Evolutionary conservation across 35 echinoderm and acorn worm species (phyloP).

Genomic region (Ophiothrix spiculata): DNA sequence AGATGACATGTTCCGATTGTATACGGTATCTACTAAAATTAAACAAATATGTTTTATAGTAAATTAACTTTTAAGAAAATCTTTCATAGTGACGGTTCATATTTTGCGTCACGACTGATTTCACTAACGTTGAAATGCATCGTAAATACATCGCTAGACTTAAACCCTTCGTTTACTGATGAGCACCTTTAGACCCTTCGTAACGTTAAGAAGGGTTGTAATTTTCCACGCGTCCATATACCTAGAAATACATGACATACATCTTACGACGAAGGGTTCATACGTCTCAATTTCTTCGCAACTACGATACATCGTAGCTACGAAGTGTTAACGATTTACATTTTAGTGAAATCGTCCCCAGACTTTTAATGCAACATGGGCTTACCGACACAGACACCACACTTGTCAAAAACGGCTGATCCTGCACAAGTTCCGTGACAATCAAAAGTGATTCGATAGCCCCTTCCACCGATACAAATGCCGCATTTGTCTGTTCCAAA

Average conservation of each 20-base stretch:
- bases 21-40: neutral
- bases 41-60: neutral
- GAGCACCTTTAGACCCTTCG: neutral
- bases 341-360: too few species aligned
- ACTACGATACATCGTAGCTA: neutral
- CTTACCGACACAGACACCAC: slow-evolving; percentile 77
- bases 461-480: slow-evolving; percentile 29
- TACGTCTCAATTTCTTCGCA: neutral
- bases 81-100: neutral
- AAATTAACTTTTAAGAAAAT: neutral
- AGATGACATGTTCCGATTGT: too few species aligned
- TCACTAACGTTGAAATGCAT: neutral
- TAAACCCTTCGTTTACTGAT: too few species aligned
- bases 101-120: neutral
- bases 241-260: neutral
- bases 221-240: neutral
- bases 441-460: slow-evolving; percentile 59
- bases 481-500: slow-evolving; percentile 75
- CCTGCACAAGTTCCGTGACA: slow-evolving; percentile 74
- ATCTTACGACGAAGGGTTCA: neutral
- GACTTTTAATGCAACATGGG: too few species aligned
- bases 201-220: neutral
- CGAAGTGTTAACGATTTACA: neutral
- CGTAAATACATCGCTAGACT: too few species aligned
- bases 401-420: slow-evolving; percentile 55